These are phyloP conservation scores for Telmatochromis sp. DNA, from an alignment of 2,113 vertebrate genomes.

Conservation along the genomic window DNA sequence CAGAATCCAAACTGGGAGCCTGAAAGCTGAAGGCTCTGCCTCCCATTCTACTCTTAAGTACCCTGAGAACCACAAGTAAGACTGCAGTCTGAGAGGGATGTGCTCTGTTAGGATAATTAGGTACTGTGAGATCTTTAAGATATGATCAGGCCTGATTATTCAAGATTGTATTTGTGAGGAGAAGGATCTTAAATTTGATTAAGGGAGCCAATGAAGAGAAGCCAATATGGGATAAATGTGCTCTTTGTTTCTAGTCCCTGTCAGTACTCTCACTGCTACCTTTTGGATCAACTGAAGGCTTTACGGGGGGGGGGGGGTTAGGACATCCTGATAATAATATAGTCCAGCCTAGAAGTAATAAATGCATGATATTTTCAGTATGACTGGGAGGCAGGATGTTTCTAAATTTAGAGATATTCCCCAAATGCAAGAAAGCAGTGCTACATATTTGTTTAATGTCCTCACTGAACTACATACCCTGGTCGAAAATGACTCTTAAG, in stretches of 20 bases:
- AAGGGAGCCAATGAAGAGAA: neutral
- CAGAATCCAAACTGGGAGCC: neutral
- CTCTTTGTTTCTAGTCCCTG: neutral
- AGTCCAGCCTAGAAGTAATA: neutral
- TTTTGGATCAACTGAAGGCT: neutral
- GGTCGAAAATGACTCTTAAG: neutral
- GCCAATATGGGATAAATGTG: neutral
- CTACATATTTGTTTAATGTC: neutral
- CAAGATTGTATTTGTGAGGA: neutral
- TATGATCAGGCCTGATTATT: neutral
- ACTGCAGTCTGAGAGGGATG: neutral
- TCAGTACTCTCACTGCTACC: neutral
- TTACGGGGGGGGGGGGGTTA: neutral
- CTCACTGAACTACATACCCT: neutral
- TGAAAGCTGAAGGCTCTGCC: neutral
- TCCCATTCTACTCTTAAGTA: neutral
- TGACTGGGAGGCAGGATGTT: neutral
- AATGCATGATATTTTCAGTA: neutral
- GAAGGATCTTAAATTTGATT: neutral
- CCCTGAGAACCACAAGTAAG: neutral
- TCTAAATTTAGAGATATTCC: neutral
- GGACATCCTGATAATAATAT: neutral
- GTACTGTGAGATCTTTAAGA: neutral
- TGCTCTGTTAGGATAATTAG: neutral
- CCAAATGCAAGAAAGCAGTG: neutral